Base-by-base conservation (phyloP, 53 echinoderm and acorn worm species). In the Paracentrotus lividus region DNA sequence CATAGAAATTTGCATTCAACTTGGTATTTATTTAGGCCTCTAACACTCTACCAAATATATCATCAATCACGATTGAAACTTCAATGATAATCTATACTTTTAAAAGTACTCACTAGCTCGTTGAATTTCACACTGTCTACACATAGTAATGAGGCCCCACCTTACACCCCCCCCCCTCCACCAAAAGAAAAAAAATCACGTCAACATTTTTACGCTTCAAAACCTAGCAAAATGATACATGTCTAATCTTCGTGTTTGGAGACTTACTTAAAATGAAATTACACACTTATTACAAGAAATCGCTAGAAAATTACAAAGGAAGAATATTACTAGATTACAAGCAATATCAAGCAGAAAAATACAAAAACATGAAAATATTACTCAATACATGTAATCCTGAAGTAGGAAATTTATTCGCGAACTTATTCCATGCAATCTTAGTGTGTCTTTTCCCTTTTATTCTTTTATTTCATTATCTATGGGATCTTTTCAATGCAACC, bases 281-380 rank as follows among this genome's bases (percentile, higher is more conserved):
- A n/a, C n/a, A n/a, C n/a, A n/a, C n/a, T n/a, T n/a, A n/a, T n/a
- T n/a, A n/a, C n/a, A n/a, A n/a, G n/a, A n/a, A n/a, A n/a, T n/a
- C n/a, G n/a, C n/a, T n/a, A 67, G 33, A 34, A 67, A 13, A 67
- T 32, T 32, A 67, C 15, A 3, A 40, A 72, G 40, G 18, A 72
- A 38, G 72, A 68, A 68, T 68, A 68, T 33, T 33, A 68, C 34
- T 68, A 33, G 36, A 68, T 68, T 68, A 68, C 0, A 68, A 68
- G 68, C 15, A 10, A 0, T 15, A 36, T 15, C 27, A 26, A 65
- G 7, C 8, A 31, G 31, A 65, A 65, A 56, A 60, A 13, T 65
- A 65, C 15, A 31, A 8, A 65, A 60, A 65, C 65, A 65, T 65
- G 65, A 67, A n/a, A 67, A 67, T 67, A 67, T 67, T 67, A 67